Evolutionary conservation across 92 coral and sea anemone genomes (phyloP), one percentile per base, ranked within the genome.

Genomic region (Paragorgia papillata): DNA sequence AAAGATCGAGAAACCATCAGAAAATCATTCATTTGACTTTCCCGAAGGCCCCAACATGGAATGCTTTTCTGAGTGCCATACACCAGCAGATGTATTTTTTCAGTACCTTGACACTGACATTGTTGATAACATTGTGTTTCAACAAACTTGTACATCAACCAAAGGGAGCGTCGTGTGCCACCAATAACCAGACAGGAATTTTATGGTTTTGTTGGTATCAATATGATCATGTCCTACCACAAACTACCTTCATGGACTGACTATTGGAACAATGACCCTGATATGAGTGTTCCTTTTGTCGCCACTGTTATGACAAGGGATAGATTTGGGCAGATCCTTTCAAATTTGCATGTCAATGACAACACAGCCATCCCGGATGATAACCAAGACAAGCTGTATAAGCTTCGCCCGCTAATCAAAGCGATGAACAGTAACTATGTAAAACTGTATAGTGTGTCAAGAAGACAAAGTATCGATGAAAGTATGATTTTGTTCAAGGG

Each of bases 181-280:
- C 83, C 79, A 50, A 59, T 83, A 25, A 55, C 87, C 34, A 57
- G 69, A 46, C 82, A 66, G 57, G 87, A 83, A 57, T 63, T 83
- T 53, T 76, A 76, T 83, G 87, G 83, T 58, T 76, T 83, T n/a
- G n/a, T n/a, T n/a, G n/a, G n/a, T n/a, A n/a, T n/a, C n/a, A n/a
- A n/a, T n/a, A n/a, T n/a, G n/a, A 44, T 76, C 76, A 82, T 82
- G 86, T 57, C 74, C 75, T 82, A 82, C 82, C 86, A 82, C 76
- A 82, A 82, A 56, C 63, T 82, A 58, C 86, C 83, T 26, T 76
- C 79, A 28, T 83, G 87, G 79, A 55, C 87, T 83, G 79, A 83
- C 76, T 83, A 76, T 34, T 83, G 87, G 78, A 46, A 55, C 65
- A 49, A 46, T 76, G 87, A 83, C 69, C 83, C 40, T 30, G 83